Conservation (phyloP, 2,888 invertebrate genomes). For the Drosophila mimica region DNA sequence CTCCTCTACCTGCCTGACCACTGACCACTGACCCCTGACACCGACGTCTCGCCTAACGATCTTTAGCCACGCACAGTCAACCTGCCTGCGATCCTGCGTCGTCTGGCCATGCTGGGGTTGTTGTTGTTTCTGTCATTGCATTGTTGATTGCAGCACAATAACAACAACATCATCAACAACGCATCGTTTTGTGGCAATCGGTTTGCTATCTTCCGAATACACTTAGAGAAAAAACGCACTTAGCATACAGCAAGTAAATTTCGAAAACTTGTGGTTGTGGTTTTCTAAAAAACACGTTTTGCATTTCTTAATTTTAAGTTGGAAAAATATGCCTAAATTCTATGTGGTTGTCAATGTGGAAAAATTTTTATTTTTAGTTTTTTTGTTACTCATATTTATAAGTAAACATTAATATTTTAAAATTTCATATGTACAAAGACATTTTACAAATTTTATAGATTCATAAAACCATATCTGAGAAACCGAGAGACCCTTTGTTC, state of each 20-base stretch:
- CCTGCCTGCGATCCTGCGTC: conserved; percentile 12
- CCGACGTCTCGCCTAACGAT: conserved; percentile 78
- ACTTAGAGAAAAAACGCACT: neutral
- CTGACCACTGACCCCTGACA: conserved; percentile 12
- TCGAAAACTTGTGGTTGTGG: no score
- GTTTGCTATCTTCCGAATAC: conserved; percentile 31
- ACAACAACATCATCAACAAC: neutral
- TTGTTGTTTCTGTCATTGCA: conserved; percentile 9
- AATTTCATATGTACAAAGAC: neutral
- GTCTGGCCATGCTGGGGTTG: conserved; percentile 13
- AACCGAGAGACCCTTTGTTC: no score
- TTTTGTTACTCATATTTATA: no score
- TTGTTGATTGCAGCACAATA: conserved; percentile 35
- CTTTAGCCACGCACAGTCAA: conserved; percentile 69
- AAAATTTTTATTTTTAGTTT: neutral
- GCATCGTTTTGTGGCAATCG: conserved; percentile 31
- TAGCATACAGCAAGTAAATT: no score
- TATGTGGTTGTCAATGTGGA: neutral
- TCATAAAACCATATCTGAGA: neutral
- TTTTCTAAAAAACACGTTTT: neutral
- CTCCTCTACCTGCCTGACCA: conserved; percentile 28
- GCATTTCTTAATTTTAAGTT: neutral
- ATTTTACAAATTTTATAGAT: neutral
- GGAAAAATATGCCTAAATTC: neutral
- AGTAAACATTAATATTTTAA: neutral